These are phyloP conservation scores for Ciconia maguari DNA, from an alignment of 2,113 vertebrate species.

Conservation along the genomic window DNA sequence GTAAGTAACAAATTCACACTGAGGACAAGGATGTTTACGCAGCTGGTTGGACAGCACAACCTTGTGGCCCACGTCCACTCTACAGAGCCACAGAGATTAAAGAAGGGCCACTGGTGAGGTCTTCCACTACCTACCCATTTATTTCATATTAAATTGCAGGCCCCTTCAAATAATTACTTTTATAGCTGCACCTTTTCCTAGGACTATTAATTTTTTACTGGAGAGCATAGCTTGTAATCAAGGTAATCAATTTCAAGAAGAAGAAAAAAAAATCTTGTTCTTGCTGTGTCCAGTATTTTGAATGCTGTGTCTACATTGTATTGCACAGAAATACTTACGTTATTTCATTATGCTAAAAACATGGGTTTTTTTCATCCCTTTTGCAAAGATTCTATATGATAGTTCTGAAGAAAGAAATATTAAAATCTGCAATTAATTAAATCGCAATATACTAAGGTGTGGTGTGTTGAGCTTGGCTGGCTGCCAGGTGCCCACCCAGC, in stretches of 20 bases:
- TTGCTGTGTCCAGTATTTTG: neutral
- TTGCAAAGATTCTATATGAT: neutral
- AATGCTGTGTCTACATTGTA: neutral
- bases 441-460: neutral
- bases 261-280: neutral
- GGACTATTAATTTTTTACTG: neutral
- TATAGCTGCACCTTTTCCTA: neutral
- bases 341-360: neutral
- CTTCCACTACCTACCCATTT: neutral
- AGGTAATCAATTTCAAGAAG: neutral
- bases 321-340: neutral
- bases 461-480: neutral
- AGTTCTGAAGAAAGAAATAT: neutral
- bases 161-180: neutral
- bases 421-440: neutral
- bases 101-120: neutral
- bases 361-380: fast-evolving
- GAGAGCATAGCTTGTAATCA: neutral
- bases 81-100: neutral
- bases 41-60: neutral
- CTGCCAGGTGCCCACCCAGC: neutral
- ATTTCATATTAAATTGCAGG: neutral
- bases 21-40: neutral
- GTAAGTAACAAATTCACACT: fast-evolving
- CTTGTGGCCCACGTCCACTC: neutral